Percentiles rank a stretch among this genome's conserved stretches.
These are phyloP conservation scores for Neoascia interrupta DNA, from an alignment of 2,888 invertebrate genomes.

Conservation along the genomic window DNA sequence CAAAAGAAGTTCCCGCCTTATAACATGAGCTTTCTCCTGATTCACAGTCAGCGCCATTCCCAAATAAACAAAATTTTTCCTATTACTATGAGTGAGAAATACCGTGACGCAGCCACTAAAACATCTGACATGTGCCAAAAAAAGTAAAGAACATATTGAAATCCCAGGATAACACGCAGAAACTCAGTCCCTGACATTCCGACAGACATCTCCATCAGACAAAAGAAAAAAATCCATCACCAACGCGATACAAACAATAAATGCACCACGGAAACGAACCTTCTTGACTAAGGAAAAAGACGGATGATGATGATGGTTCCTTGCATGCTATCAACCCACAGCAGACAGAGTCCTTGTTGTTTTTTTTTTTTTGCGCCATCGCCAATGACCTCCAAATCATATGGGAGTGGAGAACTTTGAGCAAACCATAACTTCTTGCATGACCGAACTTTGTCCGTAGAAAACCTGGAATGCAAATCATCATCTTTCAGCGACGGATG, in stretches of 20 bases:
- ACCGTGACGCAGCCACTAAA: too few species aligned
- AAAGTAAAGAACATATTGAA: constrained; percentile 62
- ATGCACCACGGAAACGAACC: constrained; percentile 21
- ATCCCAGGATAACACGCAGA: constrained; percentile 59
- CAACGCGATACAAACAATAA: background rate
- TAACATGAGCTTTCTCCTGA: too few species aligned
- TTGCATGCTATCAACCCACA: constrained; percentile 50
- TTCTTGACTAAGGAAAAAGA: constrained; percentile 37
- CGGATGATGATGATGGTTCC: constrained; percentile 52
- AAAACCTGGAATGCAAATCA: constrained; percentile 37
- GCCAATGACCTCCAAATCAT: constrained; percentile 19
- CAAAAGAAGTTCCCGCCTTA: too few species aligned
- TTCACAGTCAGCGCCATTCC: too few species aligned
- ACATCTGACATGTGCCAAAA: constrained; percentile 64
- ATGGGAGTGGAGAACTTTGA: constrained; percentile 10
- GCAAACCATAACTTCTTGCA: constrained; percentile 18
- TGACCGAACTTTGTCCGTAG: constrained; percentile 20
- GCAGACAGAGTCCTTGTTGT: constrained; percentile 36
- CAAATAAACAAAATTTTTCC: too few species aligned
- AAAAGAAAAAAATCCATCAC: constrained; percentile 2
- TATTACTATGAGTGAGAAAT: too few species aligned
- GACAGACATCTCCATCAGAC: constrained; percentile 56
- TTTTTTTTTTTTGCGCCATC: constrained; percentile 13
- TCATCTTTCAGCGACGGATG: constrained; percentile 23
- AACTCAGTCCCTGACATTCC: constrained; percentile 32